A percentile compares a stretch with the other conserved stretches of the same genome.
Evolutionary conservation across 1,140 invertebrate species (phyloP).

Genomic region (Heliconius hermathena): DNA sequence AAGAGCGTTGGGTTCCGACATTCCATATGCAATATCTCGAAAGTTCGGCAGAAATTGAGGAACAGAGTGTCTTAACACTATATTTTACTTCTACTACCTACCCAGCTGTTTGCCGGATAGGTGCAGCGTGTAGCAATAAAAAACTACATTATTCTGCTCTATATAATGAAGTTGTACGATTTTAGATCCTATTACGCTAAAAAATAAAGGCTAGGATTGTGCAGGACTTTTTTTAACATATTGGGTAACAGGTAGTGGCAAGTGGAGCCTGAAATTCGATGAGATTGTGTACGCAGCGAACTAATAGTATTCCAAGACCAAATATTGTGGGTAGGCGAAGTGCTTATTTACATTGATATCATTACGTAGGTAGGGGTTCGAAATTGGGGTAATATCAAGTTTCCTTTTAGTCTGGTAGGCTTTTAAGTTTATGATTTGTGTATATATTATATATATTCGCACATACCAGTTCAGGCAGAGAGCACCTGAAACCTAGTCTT

Average conservation of each 20-base stretch:
- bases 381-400: neutral
- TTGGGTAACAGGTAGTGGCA: conserved; percentile 2
- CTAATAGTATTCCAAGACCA: conserved; percentile 5
- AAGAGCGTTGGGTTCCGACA: too few relatives aligned
- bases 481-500: neutral
- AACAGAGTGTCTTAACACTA: too few relatives aligned
- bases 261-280: conserved; percentile 11
- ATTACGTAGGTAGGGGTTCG: conserved; percentile 17
- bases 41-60: too few relatives aligned
- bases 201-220: conserved; percentile 1
- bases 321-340: conserved; percentile 18
- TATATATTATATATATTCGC: too few relatives aligned
- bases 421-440: too few relatives aligned
- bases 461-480: neutral
- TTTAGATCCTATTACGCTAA: neutral
- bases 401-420: too few relatives aligned
- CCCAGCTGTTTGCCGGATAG: too few relatives aligned
- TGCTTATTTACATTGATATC: conserved; percentile 17
- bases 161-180: neutral
- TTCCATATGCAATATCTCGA: too few relatives aligned
- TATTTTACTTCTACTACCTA: too few relatives aligned
- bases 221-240: neutral
- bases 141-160: neutral
- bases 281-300: conserved; percentile 15
- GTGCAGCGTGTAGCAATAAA: too few relatives aligned